phyloP scores from a whole-genome alignment of 2,113 vertebrate genomes.

The Hipposideros armiger region DNA sequence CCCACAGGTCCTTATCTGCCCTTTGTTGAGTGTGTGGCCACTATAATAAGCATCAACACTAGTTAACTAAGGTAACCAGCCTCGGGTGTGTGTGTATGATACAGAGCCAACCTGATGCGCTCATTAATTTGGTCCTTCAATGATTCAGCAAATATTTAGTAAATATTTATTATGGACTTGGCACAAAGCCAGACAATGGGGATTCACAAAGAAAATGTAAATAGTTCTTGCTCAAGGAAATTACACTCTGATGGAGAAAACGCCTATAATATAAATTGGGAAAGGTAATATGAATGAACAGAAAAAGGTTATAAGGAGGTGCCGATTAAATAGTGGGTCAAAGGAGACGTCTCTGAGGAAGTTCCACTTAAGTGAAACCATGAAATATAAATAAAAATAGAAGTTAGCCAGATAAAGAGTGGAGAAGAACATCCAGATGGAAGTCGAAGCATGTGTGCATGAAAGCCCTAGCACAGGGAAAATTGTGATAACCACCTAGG shows the following conservation, averaged over 20 bases:
- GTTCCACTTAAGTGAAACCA: not conserved
- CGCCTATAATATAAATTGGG: not conserved
- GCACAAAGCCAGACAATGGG: not conserved
- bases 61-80: not conserved
- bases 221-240: not conserved
- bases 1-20: not conserved
- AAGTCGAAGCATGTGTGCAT: not conserved
- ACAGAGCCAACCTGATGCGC: not conserved
- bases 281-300: not conserved
- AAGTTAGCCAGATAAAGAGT: not conserved
- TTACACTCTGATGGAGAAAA: not conserved
- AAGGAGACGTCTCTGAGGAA: not conserved
- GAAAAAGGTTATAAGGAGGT: not conserved
- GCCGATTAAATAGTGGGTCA: not conserved
- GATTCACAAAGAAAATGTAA: not conserved
- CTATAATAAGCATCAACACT: not conserved
- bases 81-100: not conserved
- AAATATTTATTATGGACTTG: not conserved
- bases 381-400: constrained; percentile 32
- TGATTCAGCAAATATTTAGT: constrained; percentile 20
- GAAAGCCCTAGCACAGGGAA: not conserved
- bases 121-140: not conserved
- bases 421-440: not conserved
- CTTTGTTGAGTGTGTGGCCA: not conserved
- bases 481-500: not conserved